These are phyloP conservation scores for Drosophila colorata DNA, from an alignment of 2,888 invertebrate species.

Conservation along the genomic window DNA sequence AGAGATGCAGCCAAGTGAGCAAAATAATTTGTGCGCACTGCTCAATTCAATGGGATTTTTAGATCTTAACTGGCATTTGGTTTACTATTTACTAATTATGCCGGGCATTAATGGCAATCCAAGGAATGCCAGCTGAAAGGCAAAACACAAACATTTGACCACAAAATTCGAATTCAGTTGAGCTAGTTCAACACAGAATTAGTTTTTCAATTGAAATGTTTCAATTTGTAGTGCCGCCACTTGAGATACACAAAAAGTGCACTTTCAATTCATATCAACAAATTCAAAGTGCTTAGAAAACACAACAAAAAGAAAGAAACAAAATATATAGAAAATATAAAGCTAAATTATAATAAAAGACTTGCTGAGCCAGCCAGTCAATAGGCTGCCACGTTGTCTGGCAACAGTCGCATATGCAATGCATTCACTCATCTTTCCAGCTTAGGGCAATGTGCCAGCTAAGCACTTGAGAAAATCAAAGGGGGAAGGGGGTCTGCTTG, in stretches of 20 bases:
- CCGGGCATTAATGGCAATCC: constrained; percentile 21
- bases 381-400: constrained; percentile 28
- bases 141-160: constrained; percentile 10
- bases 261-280: constrained; percentile 41
- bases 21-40: constrained; percentile 27
- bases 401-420: constrained; percentile 40
- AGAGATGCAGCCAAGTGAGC: constrained; percentile 36
- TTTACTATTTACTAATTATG: constrained; percentile 36
- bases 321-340: constrained; percentile 12
- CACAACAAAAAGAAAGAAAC: neutral
- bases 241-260: constrained; percentile 34
- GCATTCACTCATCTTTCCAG: constrained; percentile 43
- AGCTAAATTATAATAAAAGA: constrained; percentile 58
- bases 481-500: neutral
- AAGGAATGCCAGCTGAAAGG: neutral
- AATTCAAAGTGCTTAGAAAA: constrained; percentile 33
- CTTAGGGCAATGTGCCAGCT: constrained; percentile 69
- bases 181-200: constrained; percentile 3
- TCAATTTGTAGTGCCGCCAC: constrained; percentile 34
- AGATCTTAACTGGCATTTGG: constrained; percentile 29
- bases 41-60: constrained; percentile 15
- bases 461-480: constrained; percentile 71
- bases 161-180: constrained; percentile 9
- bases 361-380: constrained; percentile 41
- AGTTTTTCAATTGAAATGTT: constrained; percentile 32